A percentile compares a stretch with the other conserved stretches of the same genome.
phyloP scores from a whole-genome alignment of 2,797 vertebrate genomes.

The Peromyscus aztecus region DNA sequence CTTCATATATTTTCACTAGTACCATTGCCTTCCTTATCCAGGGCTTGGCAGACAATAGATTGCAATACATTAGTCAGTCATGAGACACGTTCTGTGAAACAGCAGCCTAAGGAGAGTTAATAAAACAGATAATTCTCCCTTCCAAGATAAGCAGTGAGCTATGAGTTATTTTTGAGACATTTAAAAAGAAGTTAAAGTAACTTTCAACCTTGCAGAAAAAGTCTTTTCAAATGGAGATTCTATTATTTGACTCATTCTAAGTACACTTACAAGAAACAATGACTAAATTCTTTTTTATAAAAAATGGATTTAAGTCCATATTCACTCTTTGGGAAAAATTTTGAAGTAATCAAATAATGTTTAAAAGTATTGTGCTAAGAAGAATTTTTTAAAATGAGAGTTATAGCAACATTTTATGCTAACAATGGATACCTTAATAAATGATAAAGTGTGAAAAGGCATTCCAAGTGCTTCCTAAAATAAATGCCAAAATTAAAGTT shows the following conservation, averaged over 20 bases:
- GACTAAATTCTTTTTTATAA: slow-evolving; percentile 58
- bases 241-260: slow-evolving; percentile 58
- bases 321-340: slow-evolving; percentile 16
- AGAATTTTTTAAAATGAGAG: not conserved
- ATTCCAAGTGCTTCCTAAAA: slow-evolving; percentile 48
- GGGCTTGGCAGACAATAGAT: slow-evolving; percentile 63
- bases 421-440: slow-evolving; percentile 59
- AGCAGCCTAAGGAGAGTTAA: slow-evolving; percentile 48
- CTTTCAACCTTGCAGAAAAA: slow-evolving; percentile 71
- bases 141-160: slow-evolving; percentile 63
- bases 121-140: slow-evolving; percentile 69
- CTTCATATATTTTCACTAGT: slow-evolving; percentile 62
- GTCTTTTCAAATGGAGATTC: slow-evolving; percentile 70
- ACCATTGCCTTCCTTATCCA: slow-evolving; percentile 60
- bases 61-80: slow-evolving; percentile 55
- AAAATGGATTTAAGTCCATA: slow-evolving; percentile 69
- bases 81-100: slow-evolving; percentile 61
- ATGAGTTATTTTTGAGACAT: slow-evolving; percentile 63
- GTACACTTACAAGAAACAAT: slow-evolving; percentile 69
- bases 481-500: slow-evolving; percentile 32
- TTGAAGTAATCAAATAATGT: slow-evolving; percentile 60
- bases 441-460: not conserved
- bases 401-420: slow-evolving; percentile 29
- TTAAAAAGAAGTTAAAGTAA: slow-evolving; percentile 73
- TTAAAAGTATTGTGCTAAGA: slow-evolving; percentile 44